These are phyloP conservation scores for Thunnus thynnus DNA, from an alignment of 2,113 vertebrate species.

Conservation along the genomic window DNA sequence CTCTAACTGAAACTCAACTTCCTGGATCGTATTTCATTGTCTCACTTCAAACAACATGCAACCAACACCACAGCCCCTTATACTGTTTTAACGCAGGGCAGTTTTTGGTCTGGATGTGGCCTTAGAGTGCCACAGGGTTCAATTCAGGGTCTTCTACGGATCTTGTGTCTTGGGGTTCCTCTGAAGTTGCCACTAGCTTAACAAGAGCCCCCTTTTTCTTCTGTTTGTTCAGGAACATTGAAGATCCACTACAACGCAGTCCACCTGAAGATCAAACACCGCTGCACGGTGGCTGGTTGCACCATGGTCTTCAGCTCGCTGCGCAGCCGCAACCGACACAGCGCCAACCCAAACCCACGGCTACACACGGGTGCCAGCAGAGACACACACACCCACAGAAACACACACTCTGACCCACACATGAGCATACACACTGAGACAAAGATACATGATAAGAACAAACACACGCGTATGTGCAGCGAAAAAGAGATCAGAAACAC, in stretches of 20 bases:
- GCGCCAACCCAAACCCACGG: constrained; percentile 95
- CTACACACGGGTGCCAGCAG: constrained; percentile 70
- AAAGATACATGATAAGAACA: constrained; percentile 66
- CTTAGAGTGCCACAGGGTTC: neutral
- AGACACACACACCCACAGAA: neutral
- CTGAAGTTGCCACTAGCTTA: neutral
- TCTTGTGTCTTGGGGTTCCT: too few species aligned
- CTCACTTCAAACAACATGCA: too few species aligned
- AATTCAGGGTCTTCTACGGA: neutral
- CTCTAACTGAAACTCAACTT: too few species aligned
- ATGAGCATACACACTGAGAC: constrained; percentile 79
- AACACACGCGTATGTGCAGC: neutral
- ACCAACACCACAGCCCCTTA: too few species aligned
- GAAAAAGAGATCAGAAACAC: neutral
- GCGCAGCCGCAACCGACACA: constrained; percentile 96
- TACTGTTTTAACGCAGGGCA: too few species aligned
- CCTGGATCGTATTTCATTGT: too few species aligned
- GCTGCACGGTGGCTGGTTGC: constrained; percentile 94
- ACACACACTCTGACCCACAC: neutral
- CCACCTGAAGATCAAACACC: constrained; percentile 96
- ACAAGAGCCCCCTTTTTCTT: neutral
- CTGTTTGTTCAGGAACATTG: constrained; percentile 84
- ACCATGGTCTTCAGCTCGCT: constrained; percentile 97
- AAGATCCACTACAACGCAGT: constrained; percentile 99
- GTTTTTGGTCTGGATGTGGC: too few species aligned